These are phyloP conservation scores for Agrilus cyanescens DNA, from an alignment of 2,888 invertebrate species.

Conservation along the genomic window DNA sequence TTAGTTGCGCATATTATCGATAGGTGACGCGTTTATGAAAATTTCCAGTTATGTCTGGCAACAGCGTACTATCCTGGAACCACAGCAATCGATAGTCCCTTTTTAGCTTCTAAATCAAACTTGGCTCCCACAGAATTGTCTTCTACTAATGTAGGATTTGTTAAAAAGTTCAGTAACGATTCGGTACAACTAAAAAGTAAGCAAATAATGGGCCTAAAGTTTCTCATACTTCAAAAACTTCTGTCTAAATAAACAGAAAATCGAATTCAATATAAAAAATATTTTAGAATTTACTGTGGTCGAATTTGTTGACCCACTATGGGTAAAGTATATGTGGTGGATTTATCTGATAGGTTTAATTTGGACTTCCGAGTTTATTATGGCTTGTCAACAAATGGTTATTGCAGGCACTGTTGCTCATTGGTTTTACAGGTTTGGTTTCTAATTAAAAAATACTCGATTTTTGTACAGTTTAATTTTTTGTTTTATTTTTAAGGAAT, in stretches of 20 bases:
- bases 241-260: too few relatives aligned
- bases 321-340: constrained; percentile 92
- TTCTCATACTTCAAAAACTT: constrained; percentile 1
- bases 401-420: constrained; percentile 85
- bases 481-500: constrained; percentile 39
- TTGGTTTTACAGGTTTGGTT: constrained; percentile 82
- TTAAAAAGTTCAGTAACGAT: constrained; percentile 11
- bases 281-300: constrained; percentile 49
- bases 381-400: constrained; percentile 89
- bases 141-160: constrained; percentile 4
- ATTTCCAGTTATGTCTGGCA: constrained; percentile 53
- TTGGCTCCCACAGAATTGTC: neutral
- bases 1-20: constrained; percentile 7
- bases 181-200: constrained; percentile 24
- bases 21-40: constrained; percentile 1
- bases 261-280: constrained; percentile 1
- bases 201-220: constrained; percentile 6
- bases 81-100: constrained; percentile 20
- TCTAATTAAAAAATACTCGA: constrained; percentile 27
- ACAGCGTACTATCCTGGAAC: constrained; percentile 59
- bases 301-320: constrained; percentile 62
- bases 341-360: constrained; percentile 79
- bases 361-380: constrained; percentile 90
- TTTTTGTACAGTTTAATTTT: too few relatives aligned
- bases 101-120: constrained; percentile 6